Evolutionary conservation across 2,888 invertebrate species (phyloP).

Genomic region (Stramonita haemastoma): DNA sequence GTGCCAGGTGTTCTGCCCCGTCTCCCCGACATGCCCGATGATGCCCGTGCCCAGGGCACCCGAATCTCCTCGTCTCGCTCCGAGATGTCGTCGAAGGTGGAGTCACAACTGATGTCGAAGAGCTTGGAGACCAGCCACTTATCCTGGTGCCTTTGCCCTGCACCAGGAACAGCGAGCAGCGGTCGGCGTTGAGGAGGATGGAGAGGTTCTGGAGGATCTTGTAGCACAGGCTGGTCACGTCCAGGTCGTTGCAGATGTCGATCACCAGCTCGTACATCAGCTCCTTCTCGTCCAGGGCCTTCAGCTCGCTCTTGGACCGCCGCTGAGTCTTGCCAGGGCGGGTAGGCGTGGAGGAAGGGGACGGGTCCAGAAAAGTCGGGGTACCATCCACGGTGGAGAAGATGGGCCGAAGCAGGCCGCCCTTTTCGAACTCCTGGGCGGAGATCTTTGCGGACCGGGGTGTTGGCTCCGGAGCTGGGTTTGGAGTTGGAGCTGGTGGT

Average conservation of each 20-base stretch:
- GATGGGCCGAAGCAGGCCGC: conserved; percentile 92
- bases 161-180: conserved; percentile 76
- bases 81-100: conserved; percentile 88
- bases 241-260: conserved; percentile 76
- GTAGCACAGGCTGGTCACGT: conserved; percentile 75
- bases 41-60: conserved; percentile 74
- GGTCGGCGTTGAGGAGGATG: conserved; percentile 74
- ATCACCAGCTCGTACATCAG: conserved; percentile 76
- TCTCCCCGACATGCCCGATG: conserved; percentile 74
- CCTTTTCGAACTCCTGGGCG: conserved; percentile 96
- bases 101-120: conserved; percentile 74
- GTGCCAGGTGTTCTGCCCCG: conserved; percentile 61
- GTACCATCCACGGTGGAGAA: conserved; percentile 93
- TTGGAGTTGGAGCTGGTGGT: conserved; percentile 69
- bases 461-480: conserved; percentile 88
- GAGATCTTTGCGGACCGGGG: conserved; percentile 95
- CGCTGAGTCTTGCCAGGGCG: conserved; percentile 79
- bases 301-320: conserved; percentile 80
- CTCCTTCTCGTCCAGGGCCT: conserved; percentile 75
- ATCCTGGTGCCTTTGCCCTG: conserved; percentile 78
- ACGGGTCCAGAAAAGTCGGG: conserved; percentile 88
- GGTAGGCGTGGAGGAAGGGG: conserved; percentile 52
- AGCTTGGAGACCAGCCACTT: conserved; percentile 79
- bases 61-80: conserved; percentile 92
- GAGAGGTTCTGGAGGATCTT: conserved; percentile 77